Percentiles rank a stretch among this genome's conserved stretches.
Conservation (phyloP, 2,113 vertebrate species). For the Apteryx mantelli region DNA sequence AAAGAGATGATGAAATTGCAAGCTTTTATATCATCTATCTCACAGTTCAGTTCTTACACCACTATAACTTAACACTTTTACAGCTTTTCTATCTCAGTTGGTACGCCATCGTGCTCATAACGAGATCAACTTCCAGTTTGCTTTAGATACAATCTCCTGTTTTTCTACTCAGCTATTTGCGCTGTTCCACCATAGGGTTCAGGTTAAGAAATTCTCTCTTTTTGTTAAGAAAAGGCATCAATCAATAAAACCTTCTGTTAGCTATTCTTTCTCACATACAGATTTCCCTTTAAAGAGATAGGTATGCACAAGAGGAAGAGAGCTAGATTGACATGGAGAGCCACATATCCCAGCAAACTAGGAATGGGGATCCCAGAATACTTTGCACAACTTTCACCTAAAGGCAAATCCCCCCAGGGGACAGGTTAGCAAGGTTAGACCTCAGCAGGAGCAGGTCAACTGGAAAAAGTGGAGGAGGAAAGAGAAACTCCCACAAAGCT, state of each 20-base stretch:
- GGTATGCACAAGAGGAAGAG: not conserved
- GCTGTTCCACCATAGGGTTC: not conserved
- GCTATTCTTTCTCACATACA: not conserved
- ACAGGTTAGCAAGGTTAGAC: not conserved
- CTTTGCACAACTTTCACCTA: not conserved
- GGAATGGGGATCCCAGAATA: not conserved
- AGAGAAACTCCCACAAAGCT: not conserved
- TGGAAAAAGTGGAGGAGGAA: not conserved
- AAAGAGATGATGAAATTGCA: not conserved
- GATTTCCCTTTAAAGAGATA: not conserved
- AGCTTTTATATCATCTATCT: not conserved
- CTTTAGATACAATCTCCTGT: not conserved
- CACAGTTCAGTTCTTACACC: not conserved
- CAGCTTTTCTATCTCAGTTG: not conserved
- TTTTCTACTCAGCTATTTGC: constrained; percentile 22
- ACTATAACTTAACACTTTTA: not conserved
- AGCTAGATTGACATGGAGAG: not conserved
- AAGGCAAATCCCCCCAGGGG: not conserved
- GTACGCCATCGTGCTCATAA: not conserved
- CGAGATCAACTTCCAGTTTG: not conserved
- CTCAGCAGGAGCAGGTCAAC: not conserved
- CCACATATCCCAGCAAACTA: not conserved
- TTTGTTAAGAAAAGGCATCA: not conserved
- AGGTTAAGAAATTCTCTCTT: not conserved
- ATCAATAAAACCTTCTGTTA: not conserved